Evolutionary conservation across 2,113 vertebrate species (phyloP), one percentile per base, ranked within the genome.

Genomic region (Pangasianodon hypophthalmus): DNA sequence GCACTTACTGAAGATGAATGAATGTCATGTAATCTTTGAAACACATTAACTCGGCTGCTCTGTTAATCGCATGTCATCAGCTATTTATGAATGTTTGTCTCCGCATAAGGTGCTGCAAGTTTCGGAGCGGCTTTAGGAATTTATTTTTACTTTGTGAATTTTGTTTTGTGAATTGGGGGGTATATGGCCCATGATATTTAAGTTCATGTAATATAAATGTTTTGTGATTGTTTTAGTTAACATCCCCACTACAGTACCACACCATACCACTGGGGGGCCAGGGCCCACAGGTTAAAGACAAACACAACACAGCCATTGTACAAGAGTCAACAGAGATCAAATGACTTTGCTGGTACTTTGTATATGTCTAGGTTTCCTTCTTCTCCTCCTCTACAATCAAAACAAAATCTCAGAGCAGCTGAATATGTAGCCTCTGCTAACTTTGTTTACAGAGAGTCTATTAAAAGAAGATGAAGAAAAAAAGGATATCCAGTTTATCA

Each of bases 401-500:
- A 87, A 81, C 48, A 87, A 81, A 54, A 69, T 90, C 77, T 85
- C 88, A 90, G 67, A 75, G 67, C 82, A 91, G 91, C 91, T 87
- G 86, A 93, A 88, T 88, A 92, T 90, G 89, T 91, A 91, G 88
- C 89, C 91, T 87, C 85, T 71, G 92, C 91, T 91, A 79, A 89
- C 16, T 32, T 79, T 85, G 88, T 90, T 89, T 90, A 85, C 84
- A 52, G 71, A 87, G 69, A 87, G 89, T 84, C 46, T 88, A 44
- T 88, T 90, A 87, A 87, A 90, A 88, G 62, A 73, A 67, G 80
- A 89, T 44, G 87, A 75, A 85, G 86, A 75, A 88, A 69, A 80
- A 85, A 88, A 87, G 58, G 64, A 88, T 87, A 87, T 87, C 52
- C 32, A 48, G 81, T 88, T 90, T 60, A 62, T 83, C 19, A 71